These are phyloP conservation scores for Zapornia atra DNA, from an alignment of 2,113 vertebrate genomes.

Conservation along the genomic window DNA sequence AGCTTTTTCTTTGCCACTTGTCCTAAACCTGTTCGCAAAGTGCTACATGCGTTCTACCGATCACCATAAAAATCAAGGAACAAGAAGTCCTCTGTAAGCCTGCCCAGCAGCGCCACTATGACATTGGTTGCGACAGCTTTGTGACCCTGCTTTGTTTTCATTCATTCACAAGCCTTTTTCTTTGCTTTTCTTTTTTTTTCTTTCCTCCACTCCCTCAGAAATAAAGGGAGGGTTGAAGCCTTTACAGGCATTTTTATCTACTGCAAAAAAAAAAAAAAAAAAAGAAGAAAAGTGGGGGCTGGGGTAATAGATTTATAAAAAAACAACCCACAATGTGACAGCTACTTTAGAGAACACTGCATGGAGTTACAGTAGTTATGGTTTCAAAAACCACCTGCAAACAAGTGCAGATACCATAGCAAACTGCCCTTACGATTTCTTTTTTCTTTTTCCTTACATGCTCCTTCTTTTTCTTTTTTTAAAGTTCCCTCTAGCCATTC, in stretches of 20 bases:
- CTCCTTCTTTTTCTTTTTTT: background rate
- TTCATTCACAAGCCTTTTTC: conserved; percentile 85
- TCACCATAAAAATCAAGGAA: conserved; percentile 89
- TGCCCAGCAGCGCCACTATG: conserved; percentile 78
- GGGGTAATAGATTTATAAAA: background rate
- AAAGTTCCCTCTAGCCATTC: conserved; percentile 61
- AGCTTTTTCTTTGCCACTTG: conserved; percentile 81
- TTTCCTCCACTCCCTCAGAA: background rate
- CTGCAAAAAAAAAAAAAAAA: conserved; percentile 71
- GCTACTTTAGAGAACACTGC: conserved; percentile 59
- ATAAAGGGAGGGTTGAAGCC: conserved; percentile 38
- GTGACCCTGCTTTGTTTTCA: conserved; percentile 85
- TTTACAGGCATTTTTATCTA: conserved; percentile 84
- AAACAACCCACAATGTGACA: conserved; percentile 27
- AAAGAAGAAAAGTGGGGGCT: background rate
- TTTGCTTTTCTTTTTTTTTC: conserved; percentile 38
- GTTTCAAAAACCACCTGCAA: conserved; percentile 80
- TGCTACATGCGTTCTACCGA: conserved; percentile 82
- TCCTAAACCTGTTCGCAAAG: conserved; percentile 83
- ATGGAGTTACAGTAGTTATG: conserved; percentile 70
- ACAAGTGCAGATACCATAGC: conserved; percentile 67
- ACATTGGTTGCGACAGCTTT: conserved; percentile 83
- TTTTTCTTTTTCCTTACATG: conserved; percentile 12
- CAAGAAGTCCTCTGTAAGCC: conserved; percentile 82
- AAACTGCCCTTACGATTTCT: conserved; percentile 58